Conservation (phyloP, 2,113 vertebrate species). For the Serinus canaria region DNA sequence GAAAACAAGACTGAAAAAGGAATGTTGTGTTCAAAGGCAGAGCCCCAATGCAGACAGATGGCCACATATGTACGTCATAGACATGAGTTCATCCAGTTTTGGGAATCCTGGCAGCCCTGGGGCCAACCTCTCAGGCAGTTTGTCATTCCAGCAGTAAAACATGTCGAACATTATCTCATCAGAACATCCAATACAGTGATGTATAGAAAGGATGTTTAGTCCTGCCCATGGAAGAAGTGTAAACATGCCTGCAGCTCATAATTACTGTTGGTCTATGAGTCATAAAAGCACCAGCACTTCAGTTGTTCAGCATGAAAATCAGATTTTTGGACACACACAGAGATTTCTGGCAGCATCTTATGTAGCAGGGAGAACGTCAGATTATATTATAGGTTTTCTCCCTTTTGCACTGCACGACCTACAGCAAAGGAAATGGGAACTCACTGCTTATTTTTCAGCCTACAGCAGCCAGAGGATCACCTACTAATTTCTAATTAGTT, state of each 20-base stretch:
- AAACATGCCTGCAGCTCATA: background rate
- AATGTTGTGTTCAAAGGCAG: background rate
- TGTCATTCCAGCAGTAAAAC: background rate
- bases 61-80: fast-evolving
- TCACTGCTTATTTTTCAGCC: background rate
- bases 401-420: background rate
- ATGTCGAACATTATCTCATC: background rate
- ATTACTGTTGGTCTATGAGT: background rate
- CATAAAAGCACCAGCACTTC: background rate
- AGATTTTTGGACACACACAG: fast-evolving
- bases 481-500: background rate
- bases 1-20: background rate
- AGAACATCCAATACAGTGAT: background rate
- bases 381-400: background rate
- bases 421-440: background rate
- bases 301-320: background rate
- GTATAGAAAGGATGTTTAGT: background rate
- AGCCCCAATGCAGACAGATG: background rate
- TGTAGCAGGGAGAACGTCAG: background rate
- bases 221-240: background rate
- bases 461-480: background rate
- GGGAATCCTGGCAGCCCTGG: background rate
- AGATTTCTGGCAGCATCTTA: background rate
- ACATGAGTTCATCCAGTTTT: background rate
- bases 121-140: background rate